Evolutionary conservation across 2,113 vertebrate genomes (phyloP), one percentile per base, ranked within the genome.

Genomic region (Daboia siamensis): DNA sequence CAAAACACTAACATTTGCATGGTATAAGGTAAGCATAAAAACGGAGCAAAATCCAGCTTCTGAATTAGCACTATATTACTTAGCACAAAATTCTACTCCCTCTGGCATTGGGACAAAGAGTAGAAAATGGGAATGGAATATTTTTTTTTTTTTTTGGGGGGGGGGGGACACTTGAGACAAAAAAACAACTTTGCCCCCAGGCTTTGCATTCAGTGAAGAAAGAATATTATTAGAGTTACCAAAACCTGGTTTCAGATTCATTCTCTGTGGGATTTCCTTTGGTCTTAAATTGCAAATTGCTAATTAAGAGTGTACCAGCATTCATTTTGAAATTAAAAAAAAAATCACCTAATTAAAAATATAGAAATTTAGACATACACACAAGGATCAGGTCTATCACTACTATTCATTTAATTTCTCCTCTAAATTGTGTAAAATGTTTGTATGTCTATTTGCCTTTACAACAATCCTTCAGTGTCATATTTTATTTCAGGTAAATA

Each of bases 1-100:
- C 46, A 48, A 89, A 89, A 39, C 87, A 85, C 69, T 44, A 92
- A 33, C 33, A 85, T 85, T 89, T 89, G 54, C 87, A 89, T 92
- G 87, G 39, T 89, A 51, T 89, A 85, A 89, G 57, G 44, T 13
- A 80, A 85, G 21, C 26, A n/a, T 21, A 29, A 15, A 51, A 12
- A n/a, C 57, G 5, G 29, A 59, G 7, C 74, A 85, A 55, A 51
- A 89, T 85, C 33, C 69, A 56, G 48, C 6, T 46, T 59, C 69
- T 61, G 26, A 29, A 59, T 52, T 85, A 29, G 29, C 7, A 9
- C 59, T 33, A 85, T 29, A 85, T 92, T 88, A 59, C 23, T 89
- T 74, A 46, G 23, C 54, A 85, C 69, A 89, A 85, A 13, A 84
- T 59, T 89, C 69, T 89, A 26, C 20, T 59, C 26, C 12, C 26